Percentiles rank a stretch among this genome's conserved stretches.
These are phyloP conservation scores for Tipula lateralis DNA, from an alignment of 2,888 invertebrate genomes.

Conservation along the genomic window DNA sequence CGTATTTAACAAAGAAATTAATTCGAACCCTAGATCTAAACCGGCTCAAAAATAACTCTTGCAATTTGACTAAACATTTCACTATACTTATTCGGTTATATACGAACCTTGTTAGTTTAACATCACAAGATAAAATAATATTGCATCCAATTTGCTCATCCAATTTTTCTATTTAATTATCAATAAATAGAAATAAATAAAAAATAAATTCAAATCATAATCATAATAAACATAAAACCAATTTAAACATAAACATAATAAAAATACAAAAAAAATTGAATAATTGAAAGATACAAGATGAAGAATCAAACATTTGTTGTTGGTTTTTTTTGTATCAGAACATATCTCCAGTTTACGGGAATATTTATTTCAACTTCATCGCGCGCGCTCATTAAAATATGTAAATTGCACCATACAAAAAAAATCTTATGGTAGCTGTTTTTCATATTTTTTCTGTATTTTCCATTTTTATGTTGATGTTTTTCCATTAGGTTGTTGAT, in stretches of 20 bases:
- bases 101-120: too few species aligned
- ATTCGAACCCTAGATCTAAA: too few species aligned
- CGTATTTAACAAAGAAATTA: too few species aligned
- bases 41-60: too few species aligned
- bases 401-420: neutral
- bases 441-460: neutral
- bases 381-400: conserved; percentile 24
- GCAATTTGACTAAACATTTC: too few species aligned
- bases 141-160: neutral
- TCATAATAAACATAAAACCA: conserved; percentile 7
- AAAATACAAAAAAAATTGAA: neutral
- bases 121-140: neutral
- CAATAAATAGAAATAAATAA: neutral
- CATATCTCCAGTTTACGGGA: neutral
- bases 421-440: neutral
- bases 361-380: conserved; percentile 11
- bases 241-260: conserved; percentile 11
- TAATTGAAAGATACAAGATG: conserved; percentile 24
- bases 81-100: too few species aligned
- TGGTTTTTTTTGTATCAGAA: neutral
- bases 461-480: neutral
- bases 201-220: conserved; percentile 11
- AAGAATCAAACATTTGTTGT: neutral
- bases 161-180: neutral
- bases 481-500: neutral